Conservation (phyloP, 2,113 vertebrate genomes). For the Apodemus speciosus region DNA sequence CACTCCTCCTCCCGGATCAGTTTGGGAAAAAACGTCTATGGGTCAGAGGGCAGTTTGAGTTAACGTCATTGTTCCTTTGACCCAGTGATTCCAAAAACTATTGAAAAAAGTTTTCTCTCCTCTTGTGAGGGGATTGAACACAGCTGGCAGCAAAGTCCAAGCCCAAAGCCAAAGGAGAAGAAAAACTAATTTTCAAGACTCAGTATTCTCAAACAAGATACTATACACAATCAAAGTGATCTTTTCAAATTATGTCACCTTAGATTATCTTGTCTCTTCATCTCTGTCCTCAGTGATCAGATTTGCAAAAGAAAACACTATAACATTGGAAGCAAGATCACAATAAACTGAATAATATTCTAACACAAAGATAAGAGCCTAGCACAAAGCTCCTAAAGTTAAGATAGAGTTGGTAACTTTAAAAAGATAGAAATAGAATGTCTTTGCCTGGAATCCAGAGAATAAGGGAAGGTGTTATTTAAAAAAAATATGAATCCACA, state of each 20-base stretch:
- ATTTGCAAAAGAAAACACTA: not conserved
- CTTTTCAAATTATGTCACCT: constrained; percentile 21
- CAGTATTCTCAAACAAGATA: not conserved
- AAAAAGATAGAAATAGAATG: constrained; percentile 1
- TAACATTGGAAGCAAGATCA: constrained; percentile 32
- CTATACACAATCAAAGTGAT: not conserved
- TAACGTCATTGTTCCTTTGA: not conserved
- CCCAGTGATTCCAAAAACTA: not conserved
- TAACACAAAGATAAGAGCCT: not conserved
- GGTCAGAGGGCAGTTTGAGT: constrained; percentile 25
- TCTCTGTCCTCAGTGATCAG: constrained; percentile 3
- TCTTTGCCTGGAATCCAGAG: not conserved
- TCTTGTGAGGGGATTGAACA: not conserved
- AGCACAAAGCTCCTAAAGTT: not conserved
- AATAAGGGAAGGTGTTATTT: not conserved
- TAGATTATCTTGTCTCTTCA: not conserved
- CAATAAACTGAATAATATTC: not conserved
- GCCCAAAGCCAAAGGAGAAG: not conserved
- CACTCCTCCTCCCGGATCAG: not conserved
- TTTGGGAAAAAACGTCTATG: constrained; percentile 17
- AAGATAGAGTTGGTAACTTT: constrained; percentile 14
- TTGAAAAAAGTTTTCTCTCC: not conserved
- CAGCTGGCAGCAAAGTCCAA: not conserved
- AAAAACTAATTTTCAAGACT: constrained; percentile 1
- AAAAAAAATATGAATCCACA: not conserved